Base-by-base conservation (phyloP, 2,888 invertebrate species). In the Acrobasis repandana region DNA sequence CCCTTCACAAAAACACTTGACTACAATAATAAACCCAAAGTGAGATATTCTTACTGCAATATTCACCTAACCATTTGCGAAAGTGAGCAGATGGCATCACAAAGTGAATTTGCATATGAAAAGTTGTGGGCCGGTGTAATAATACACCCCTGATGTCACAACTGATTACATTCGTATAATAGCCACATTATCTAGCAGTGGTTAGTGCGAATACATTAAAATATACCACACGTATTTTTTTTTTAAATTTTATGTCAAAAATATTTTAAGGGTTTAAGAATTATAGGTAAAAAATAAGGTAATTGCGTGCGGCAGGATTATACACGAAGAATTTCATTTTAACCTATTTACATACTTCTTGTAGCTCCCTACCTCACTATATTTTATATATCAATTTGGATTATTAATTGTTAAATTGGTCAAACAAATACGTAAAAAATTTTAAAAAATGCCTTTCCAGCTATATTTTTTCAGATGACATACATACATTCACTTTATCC, bases 101-200 rank as follows among this genome's bases (percentile, higher is more conserved):
- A 20, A 38, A 18, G 20, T n/a, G 18, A 15, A 54, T 54, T 54
- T 54, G 54, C 54, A 54, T 54, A 54, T 54, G 54, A 54, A 54
- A 54, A 54, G 54, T 38, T 38, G 54, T 11, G 20, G 18, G 18
- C 38, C 20, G 15, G 15, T 54, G 54, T 20, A 38, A 54, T 54
- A 54, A 54, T 36, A 52, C 52, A 52, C 54, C 54, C 54, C 54
- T 43, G 38, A 54, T 54, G 36, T 54, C 14, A 54, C 38, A 38
- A 18, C 18, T 38, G 54, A 38, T 54, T 54, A 54, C 54, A 14
- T 54, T 54, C 18, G 36, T 20, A 38, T 16, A 54, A 38, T 54
- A 14, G 54, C 11, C 34, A 43, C n/a, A 43, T 43, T 43, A 43
- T 43, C 43, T 43, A 43, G 43, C n/a, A 14, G 43, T n/a, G n/a